Conservation (phyloP, 2,888 invertebrate genomes). For the Drosophila borborema region DNA sequence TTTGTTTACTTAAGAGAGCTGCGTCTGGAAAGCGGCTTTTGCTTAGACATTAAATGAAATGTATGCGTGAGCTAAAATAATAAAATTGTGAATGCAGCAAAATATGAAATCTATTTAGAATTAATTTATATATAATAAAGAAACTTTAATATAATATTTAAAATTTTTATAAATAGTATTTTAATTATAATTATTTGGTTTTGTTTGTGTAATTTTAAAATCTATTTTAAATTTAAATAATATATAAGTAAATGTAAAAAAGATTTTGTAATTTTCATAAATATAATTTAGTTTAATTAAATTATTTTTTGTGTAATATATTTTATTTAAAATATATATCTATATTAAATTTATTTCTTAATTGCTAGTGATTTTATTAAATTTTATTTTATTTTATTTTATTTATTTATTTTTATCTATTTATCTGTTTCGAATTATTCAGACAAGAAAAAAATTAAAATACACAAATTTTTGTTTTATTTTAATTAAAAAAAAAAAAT, state of each 20-base stretch:
- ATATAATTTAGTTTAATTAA: too few relatives aligned
- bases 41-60: background rate
- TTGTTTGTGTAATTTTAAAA: background rate
- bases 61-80: background rate
- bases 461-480: too few relatives aligned
- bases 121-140: background rate
- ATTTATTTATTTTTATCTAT: too few relatives aligned
- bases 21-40: slow-evolving; percentile 40
- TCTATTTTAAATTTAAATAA: background rate
- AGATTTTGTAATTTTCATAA: background rate
- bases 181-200: background rate
- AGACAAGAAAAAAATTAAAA: too few relatives aligned
- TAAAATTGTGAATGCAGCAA: background rate
- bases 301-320: too few relatives aligned
- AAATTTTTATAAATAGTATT: too few relatives aligned
- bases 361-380: too few relatives aligned
- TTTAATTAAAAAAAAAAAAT: too few relatives aligned
- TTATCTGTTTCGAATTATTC: too few relatives aligned
- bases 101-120: background rate
- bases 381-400: background rate
- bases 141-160: too few relatives aligned
- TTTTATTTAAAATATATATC: too few relatives aligned
- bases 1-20: slow-evolving; percentile 59
- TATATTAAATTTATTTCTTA: too few relatives aligned
- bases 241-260: background rate